Evolutionary conservation across 2,888 invertebrate species (phyloP).

Genomic region (Melanostoma scalare): DNA sequence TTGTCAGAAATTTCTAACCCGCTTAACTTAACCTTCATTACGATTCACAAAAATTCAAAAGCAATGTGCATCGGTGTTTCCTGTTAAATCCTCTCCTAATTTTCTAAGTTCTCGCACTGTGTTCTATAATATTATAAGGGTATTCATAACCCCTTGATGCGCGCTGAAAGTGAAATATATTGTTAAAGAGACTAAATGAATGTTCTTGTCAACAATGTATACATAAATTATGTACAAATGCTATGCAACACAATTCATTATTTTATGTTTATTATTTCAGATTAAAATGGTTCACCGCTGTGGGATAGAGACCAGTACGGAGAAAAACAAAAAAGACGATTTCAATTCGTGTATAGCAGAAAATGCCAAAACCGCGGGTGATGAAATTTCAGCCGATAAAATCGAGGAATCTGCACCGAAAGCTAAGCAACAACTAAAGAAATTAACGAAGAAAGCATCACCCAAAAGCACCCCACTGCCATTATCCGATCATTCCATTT

Average conservation of each 20-base stretch:
- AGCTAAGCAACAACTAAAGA: slow-evolving; percentile 55
- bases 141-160: too few species aligned
- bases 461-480: slow-evolving; percentile 63
- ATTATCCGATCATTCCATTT: slow-evolving; percentile 69
- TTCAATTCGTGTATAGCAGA: slow-evolving; percentile 63
- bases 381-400: slow-evolving; percentile 45
- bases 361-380: slow-evolving; percentile 55
- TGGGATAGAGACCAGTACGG: slow-evolving; percentile 69
- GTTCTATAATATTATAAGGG: too few species aligned
- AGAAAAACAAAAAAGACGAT: slow-evolving; percentile 66
- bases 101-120: too few species aligned
- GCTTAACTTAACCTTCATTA: too few species aligned
- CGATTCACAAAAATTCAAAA: too few species aligned
- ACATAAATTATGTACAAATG: too few species aligned
- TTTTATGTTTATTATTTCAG: slow-evolving; percentile 60
- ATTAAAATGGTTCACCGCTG: slow-evolving; percentile 76
- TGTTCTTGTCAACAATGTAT: too few species aligned
- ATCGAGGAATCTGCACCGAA: slow-evolving; percentile 49
- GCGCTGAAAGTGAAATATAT: too few species aligned
- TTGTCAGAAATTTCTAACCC: too few species aligned
- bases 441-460: slow-evolving; percentile 43
- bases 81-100: too few species aligned
- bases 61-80: too few species aligned
- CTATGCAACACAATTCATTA: slow-evolving; percentile 2
- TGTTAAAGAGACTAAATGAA: too few species aligned